Evolutionary conservation across 2,113 vertebrate species (phyloP).

Genomic region (Lichenostomus cassidix): DNA sequence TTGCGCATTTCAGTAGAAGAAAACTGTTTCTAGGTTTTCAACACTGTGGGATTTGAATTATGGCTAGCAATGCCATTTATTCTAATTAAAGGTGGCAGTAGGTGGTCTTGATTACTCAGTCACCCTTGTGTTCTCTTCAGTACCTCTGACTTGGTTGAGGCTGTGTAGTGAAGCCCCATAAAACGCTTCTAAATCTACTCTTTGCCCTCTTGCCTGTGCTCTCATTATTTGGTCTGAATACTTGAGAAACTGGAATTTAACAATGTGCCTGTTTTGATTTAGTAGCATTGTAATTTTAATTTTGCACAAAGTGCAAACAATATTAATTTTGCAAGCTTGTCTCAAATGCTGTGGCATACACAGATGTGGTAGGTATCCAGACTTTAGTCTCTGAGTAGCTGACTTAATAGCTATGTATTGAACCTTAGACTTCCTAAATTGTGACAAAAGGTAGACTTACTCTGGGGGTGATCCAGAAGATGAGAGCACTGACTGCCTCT

Average conservation of each 20-base stretch:
- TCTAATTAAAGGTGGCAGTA: not conserved
- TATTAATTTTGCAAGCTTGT: not conserved
- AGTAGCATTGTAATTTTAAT: not conserved
- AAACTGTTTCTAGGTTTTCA: not conserved
- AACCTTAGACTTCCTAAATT: not conserved
- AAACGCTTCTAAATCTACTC: not conserved
- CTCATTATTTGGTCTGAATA: fast-evolving
- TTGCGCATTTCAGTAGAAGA: not conserved
- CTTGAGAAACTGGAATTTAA: not conserved
- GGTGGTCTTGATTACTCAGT: not conserved
- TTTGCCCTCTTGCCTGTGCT: not conserved
- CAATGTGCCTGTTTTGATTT: not conserved
- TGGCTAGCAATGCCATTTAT: not conserved
- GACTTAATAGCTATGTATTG: not conserved
- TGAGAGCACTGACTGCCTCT: not conserved
- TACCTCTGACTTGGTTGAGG: not conserved
- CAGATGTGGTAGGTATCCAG: not conserved
- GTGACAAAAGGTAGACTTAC: not conserved
- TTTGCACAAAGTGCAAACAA: not conserved
- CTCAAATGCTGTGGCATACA: not conserved
- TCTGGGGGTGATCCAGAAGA: not conserved
- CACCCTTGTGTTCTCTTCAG: not conserved
- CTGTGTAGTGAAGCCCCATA: not conserved
- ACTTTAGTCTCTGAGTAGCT: not conserved
- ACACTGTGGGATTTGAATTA: not conserved